Conservation (phyloP, 2,888 invertebrate genomes). For the Epirrhoe alternata region DNA sequence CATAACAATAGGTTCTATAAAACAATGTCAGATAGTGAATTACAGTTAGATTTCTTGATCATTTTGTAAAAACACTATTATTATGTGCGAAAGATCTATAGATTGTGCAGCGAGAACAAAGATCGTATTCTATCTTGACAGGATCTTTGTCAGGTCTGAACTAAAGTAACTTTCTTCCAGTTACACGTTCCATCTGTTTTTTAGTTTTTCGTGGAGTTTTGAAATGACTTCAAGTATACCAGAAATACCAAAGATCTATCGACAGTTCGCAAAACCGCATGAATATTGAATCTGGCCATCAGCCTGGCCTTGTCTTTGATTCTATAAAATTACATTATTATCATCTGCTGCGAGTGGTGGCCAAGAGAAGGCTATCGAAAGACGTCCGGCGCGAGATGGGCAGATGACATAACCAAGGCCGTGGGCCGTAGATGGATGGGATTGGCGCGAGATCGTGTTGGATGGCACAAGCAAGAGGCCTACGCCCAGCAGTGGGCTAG, state of each 20-base stretch:
- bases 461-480: too few relatives aligned
- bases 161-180: background rate
- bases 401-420: too few relatives aligned
- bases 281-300: background rate
- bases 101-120: background rate
- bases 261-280: too few relatives aligned
- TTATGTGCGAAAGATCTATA: conserved; percentile 1
- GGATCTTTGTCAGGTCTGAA: background rate
- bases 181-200: background rate
- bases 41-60: conserved; percentile 16
- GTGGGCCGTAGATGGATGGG: too few relatives aligned
- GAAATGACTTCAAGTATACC: too few relatives aligned
- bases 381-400: too few relatives aligned
- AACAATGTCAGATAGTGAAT: conserved; percentile 14
- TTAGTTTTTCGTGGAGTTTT: too few relatives aligned
- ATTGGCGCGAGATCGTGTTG: too few relatives aligned
- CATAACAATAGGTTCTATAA: conserved; percentile 36
- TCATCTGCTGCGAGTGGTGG: too few relatives aligned
- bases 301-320: background rate
- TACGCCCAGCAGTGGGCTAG: too few relatives aligned
- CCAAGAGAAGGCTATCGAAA: too few relatives aligned
- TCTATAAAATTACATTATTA: background rate
- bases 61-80: background rate
- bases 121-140: background rate
- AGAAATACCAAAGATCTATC: too few relatives aligned